Evolutionary conservation across 2,888 invertebrate species (phyloP), one percentile per base, ranked within the genome.

Genomic region (Habroteleia sp.): DNA sequence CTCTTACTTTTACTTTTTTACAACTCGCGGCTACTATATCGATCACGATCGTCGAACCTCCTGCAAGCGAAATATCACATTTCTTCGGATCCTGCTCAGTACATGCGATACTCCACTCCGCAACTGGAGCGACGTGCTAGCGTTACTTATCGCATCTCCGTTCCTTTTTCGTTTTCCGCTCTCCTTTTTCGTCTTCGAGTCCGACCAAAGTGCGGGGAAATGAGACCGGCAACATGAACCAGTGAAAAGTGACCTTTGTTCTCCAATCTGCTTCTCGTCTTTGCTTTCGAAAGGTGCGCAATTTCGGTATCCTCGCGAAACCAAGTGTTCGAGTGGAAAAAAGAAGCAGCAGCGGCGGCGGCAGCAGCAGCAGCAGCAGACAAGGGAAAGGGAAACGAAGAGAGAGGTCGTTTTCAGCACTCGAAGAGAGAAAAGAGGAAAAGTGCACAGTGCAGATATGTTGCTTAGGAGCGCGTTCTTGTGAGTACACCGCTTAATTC

Each of bases 1-100:
- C 85, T 86, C 84, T 86, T 85, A 86, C 86, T 85, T 86, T 86
- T 86, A 85, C 86, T 82, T 83, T 50, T 82, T 82, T 79, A 81
- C 80, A 74, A 76, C 74, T 76, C 77, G 65, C 62, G 71, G 56
- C 71, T 41, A 72, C 73, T 71, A 74, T 73, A 76, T 69, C 77
- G 68, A 78, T 75, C 74, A 54, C 76, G 71, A 76, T 77, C 74
- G 56, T 29, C 74, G 77, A 69, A 42, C 73, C 72, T 77, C 63
- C 54, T 66, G 68, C 54, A 46, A 76, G 63, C 63, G 37, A 52
- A 50, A 76, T 63, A 76, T 74, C 75, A 71, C 72, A 72, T 69
- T 69, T 74, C 76, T 72, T 65, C 44, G 56, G 68, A 56, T 60
- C 50, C 14, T 35, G 69, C 60, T 35, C 54, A 54, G 72, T 72